Conservation (phyloP, 2,797 vertebrate genomes). For the Ataeniobius toweri region DNA sequence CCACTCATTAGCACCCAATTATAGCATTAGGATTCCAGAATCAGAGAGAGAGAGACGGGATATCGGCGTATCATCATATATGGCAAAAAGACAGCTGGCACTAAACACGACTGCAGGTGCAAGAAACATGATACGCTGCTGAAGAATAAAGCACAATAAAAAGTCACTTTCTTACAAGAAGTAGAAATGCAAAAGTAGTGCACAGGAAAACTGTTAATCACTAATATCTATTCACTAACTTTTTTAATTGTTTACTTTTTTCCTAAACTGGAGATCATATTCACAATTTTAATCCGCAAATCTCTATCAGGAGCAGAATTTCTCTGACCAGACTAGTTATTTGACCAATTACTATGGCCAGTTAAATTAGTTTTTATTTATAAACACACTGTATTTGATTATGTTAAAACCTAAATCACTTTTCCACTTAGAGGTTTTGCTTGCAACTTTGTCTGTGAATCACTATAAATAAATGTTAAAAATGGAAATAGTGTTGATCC, state of each 20-base stretch:
- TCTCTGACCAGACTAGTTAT: too few species aligned
- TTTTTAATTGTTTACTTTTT: not conserved
- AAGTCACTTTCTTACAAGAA: not conserved
- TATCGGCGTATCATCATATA: constrained; percentile 18
- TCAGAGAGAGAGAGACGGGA: constrained; percentile 16
- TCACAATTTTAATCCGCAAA: not conserved
- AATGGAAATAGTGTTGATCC: too few species aligned
- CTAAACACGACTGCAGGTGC: constrained; percentile 32
- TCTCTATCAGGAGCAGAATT: too few species aligned
- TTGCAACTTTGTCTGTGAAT: too few species aligned
- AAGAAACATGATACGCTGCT: constrained; percentile 45
- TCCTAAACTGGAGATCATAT: not conserved
- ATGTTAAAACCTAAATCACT: too few species aligned
- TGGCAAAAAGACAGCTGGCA: constrained; percentile 33
- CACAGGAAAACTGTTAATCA: not conserved
- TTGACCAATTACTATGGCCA: too few species aligned
- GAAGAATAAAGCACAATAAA: constrained; percentile 7
- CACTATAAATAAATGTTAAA: too few species aligned
- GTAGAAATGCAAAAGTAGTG: not conserved
- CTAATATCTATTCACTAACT: not conserved
- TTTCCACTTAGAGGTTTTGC: too few species aligned
- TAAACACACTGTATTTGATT: too few species aligned
- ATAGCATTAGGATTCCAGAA: constrained; percentile 55
- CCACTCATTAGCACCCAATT: constrained; percentile 67
- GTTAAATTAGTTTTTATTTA: too few species aligned